phyloP scores from a whole-genome alignment of 2,888 invertebrate genomes.

The Eremobia ochroleuca region DNA sequence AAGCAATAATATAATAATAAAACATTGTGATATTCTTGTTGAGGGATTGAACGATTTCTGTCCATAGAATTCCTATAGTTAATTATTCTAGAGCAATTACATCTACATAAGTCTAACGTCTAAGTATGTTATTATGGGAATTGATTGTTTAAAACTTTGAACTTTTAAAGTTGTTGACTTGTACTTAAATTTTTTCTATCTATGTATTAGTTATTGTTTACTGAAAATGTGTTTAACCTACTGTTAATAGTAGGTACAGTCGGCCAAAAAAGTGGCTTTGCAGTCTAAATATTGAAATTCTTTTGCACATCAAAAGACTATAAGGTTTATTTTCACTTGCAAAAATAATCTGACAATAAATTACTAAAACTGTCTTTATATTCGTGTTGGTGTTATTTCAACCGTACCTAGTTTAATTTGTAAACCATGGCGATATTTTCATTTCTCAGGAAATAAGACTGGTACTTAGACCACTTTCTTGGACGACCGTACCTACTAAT shows the following conservation, averaged over 20 bases:
- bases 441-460: background rate
- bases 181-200: constrained; percentile 37
- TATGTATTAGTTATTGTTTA: constrained; percentile 35
- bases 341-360: background rate
- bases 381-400: background rate
- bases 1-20: constrained; percentile 61
- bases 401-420: background rate
- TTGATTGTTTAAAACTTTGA: constrained; percentile 42
- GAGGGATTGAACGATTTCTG: constrained; percentile 62
- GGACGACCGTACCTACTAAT: background rate
- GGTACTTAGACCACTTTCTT: background rate
- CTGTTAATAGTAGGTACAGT: constrained; percentile 1
- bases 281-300: background rate
- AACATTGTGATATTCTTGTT: constrained; percentile 66
- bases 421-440: background rate
- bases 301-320: background rate
- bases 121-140: constrained; percentile 27
- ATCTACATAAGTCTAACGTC: constrained; percentile 37
- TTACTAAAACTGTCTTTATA: background rate
- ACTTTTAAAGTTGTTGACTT: constrained; percentile 56
- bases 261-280: constrained; percentile 2
- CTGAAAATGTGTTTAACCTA: constrained; percentile 4
- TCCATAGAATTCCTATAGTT: constrained; percentile 58
- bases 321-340: background rate
- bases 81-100: constrained; percentile 59